Evolutionary conservation across 2,888 invertebrate genomes (phyloP), one percentile per base, ranked within the genome.

Genomic region (Lymantria dispar): DNA sequence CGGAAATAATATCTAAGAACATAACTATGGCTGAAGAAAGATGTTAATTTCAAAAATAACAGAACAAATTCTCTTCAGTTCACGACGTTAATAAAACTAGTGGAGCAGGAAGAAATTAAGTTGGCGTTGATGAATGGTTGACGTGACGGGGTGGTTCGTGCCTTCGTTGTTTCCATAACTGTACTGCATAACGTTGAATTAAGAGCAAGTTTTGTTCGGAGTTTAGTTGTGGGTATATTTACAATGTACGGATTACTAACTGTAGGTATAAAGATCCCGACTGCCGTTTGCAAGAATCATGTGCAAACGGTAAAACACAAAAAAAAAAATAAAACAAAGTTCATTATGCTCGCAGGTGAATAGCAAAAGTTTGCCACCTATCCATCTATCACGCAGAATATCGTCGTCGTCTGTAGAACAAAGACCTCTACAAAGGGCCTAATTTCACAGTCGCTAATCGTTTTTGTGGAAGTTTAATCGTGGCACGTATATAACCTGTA

Each of bases 41-140:
- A 44, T 37, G 41, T 47, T 40, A 53, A 42, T 50, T 48, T 45
- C 42, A 42, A 45, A 52, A 54, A 50, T 50, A 51, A 47, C 44
- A 48, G 47, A 50, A 60, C 54, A 59, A 64, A 63, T 52, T 61
- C 56, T 50, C 57, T 61, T 60, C 55, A 61, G 55, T 55, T 50
- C 44, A 45, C 40, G 41, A 51, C 56, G 50, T 54, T 54, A 57
- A 55, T 63, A 58, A 55, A 61, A 49, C 61, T 54, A 50, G 56
- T 55, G 58, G 45, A 65, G 62, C 57, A 71, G 75, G 72, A 75
- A 72, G 70, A 65, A 73, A 74, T 75, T 67, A 75, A 64, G 61
- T 60, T 58, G 56, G 57, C 61, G 70, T 67, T 78, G 80, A 84
- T 76, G 73, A 76, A 83, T 80, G 75, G 65, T 61, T 72, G 71